Evolutionary conservation across 37 sponge, comb jelly and placozoan species (phyloP).

Genomic region (Diacarnus erythraeanus): DNA sequence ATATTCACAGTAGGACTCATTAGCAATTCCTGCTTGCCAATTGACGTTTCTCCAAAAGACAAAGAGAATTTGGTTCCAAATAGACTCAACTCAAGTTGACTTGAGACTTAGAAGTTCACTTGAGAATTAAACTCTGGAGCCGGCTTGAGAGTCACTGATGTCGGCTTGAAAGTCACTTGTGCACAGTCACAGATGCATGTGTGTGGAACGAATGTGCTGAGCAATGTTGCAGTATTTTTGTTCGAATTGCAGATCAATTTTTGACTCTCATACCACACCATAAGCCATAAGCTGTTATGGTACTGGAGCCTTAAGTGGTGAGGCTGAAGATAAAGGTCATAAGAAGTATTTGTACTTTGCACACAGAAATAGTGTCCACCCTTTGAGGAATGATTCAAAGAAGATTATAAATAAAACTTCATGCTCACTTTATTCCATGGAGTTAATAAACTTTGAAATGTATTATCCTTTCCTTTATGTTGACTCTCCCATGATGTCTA

Average conservation of each 20-base stretch:
- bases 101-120: too few species aligned
- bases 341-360: too few species aligned
- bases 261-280: too few species aligned
- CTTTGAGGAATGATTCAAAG: neutral
- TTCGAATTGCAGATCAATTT: too few species aligned
- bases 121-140: neutral
- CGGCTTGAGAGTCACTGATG: neutral
- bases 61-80: neutral
- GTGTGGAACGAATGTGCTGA: too few species aligned
- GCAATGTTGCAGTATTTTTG: too few species aligned
- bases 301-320: too few species aligned
- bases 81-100: constrained; percentile 2
- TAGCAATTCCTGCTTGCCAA: constrained; percentile 21
- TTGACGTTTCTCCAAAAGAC: constrained; percentile 17
- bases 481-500: constrained; percentile 42
- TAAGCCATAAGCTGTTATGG: too few species aligned
- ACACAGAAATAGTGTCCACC: neutral
- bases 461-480: constrained; percentile 10
- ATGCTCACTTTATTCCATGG: constrained; percentile 30
- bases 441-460: constrained; percentile 17
- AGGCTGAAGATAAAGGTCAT: too few species aligned
- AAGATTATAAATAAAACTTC: neutral
- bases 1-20: constrained; percentile 15
- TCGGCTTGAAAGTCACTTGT: neutral
- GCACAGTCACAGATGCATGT: too few species aligned